Evolutionary conservation across 2,888 invertebrate genomes (phyloP), one percentile per base, ranked within the genome.

Genomic region (Encarsia formosa): DNA sequence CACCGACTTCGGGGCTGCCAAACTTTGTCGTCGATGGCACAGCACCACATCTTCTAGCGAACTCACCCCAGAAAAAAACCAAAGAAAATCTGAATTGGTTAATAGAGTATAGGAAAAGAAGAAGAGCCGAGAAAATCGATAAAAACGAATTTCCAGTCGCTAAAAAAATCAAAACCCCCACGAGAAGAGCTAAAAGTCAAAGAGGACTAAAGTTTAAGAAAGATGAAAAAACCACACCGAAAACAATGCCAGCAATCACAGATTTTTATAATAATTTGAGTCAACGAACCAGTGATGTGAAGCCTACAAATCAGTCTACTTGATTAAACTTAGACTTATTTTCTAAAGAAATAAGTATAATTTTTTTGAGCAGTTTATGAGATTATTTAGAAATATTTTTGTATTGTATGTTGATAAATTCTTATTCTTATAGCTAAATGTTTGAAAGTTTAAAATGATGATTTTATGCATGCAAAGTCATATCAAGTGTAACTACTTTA

Each of bases 1-100:
- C 86, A 2, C 86, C 87, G 0, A 86, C 86, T 0, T 77, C 79
- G 15, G 83, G 88, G 68, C 70, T 91, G 54, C 91, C 91, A 0
- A 86, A 91, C 74, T 91, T 80, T 63, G 87, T 88, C 0, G 60
- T 84, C 13, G 83, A 85, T 61, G 90, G 90, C 1, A 84, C 83
- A 31, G 89, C 89, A 0, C 90, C 90, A 0, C 89, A 89, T 69
- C 68, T 87, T 45, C 75, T 81, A 32, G 77, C 81, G 42, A 82
- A 83, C 78, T 88, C 88, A 0, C 88, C 88, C 0, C 80, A 79
- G 24, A 83, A 83, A 54, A 77, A 77, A 24, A 81, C 79, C 56
- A 81, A 81, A 43, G 81, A 83, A 57, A 77, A 83, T 0, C n/a
- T 15, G 6, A 84, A 89, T 69, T 89, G 89, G 89, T 68, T 89